These are phyloP conservation scores for Hyppa rectilinea DNA, from an alignment of 2,888 invertebrate genomes.

Conservation along the genomic window DNA sequence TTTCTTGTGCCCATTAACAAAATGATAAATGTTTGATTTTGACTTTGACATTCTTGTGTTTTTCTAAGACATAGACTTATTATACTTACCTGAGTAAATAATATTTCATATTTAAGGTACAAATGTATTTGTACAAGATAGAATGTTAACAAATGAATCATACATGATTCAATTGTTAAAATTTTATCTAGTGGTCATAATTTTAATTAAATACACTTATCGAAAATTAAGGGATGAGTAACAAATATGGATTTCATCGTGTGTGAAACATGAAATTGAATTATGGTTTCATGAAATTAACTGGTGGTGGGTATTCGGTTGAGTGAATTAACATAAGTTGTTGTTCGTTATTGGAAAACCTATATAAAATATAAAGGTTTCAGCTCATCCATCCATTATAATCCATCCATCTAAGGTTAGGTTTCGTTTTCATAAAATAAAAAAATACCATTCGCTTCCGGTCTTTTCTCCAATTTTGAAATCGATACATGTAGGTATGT, in stretches of 20 bases:
- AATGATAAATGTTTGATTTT: no score
- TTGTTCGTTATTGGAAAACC: conserved; percentile 6
- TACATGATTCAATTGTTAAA: background rate
- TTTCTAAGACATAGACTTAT: background rate
- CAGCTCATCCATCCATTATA: background rate
- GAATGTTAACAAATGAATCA: no score
- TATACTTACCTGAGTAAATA: background rate
- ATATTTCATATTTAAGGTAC: no score
- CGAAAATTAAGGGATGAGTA: conserved; percentile 1
- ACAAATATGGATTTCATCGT: conserved; percentile 26
- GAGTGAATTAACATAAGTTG: conserved; percentile 32
- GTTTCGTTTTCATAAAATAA: background rate
- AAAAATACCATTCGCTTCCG: no score
- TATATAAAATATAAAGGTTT: background rate
- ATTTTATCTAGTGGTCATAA: background rate
- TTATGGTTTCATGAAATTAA: conserved; percentile 33
- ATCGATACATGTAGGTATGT: background rate
- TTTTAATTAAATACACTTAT: conserved; percentile 2
- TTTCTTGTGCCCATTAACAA: no score
- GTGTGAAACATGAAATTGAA: conserved; percentile 24
- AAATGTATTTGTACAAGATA: no score
- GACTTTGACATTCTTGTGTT: background rate
- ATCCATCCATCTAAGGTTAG: background rate
- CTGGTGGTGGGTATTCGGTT: conserved; percentile 11
- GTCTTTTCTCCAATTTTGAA: background rate